phyloP scores from a whole-genome alignment of 2,888 invertebrate genomes.

The Synanthedon myopaeformis region DNA sequence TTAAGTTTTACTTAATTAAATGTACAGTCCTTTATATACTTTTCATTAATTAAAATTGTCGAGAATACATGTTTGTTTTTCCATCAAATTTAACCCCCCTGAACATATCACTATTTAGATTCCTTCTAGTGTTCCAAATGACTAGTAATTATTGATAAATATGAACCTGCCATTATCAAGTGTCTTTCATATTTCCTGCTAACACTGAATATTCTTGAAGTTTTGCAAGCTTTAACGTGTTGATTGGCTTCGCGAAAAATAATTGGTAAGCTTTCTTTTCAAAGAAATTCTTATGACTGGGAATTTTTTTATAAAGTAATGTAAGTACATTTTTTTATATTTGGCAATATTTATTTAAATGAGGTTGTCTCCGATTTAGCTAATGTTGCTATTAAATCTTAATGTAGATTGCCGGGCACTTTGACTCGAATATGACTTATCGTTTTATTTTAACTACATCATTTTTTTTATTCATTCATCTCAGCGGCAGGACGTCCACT shows the following conservation, averaged over 20 bases:
- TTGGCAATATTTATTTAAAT: neutral
- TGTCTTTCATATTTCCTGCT: constrained; percentile 34
- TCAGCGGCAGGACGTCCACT: no score
- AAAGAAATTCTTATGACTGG: no score
- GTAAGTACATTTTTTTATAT: neutral
- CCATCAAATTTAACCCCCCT: neutral
- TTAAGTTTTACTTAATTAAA: constrained; percentile 50
- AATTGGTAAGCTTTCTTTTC: neutral
- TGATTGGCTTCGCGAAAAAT: constrained; percentile 15
- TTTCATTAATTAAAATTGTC: constrained; percentile 61
- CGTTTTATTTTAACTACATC: no score
- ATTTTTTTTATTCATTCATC: no score
- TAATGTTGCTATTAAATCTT: neutral
- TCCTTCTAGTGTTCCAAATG: neutral
- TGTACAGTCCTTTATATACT: constrained; percentile 59
- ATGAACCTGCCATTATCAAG: constrained; percentile 8
- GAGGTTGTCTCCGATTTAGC: neutral
- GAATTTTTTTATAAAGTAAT: no score
- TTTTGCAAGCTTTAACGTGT: constrained; percentile 45
- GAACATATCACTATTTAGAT: neutral
- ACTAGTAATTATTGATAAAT: constrained; percentile 5
- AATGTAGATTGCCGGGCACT: no score
- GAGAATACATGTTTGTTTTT: constrained; percentile 24
- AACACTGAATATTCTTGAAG: constrained; percentile 33
- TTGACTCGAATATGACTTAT: no score